Evolutionary conservation across 2,797 vertebrate genomes (phyloP), one percentile per base, ranked within the genome.

Genomic region (Acrossocheilus wenchowensis): DNA sequence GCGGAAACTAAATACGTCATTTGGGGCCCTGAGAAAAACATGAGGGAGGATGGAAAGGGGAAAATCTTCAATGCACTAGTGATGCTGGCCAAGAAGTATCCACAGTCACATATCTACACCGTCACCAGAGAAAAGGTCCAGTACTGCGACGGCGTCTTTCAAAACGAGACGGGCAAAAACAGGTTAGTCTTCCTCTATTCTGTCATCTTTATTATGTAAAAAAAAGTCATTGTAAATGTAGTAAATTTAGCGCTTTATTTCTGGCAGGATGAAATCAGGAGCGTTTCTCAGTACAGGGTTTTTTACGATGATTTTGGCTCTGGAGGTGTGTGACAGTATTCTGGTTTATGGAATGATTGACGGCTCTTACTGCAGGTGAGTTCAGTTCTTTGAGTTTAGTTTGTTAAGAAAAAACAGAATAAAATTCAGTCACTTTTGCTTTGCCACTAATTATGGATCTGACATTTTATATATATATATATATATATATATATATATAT

Each of bases 231-330:
- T 54, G 74, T 2, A 14, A 34, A 7, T 82, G 26, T 83, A 52
- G 26, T 14, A 30, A 48, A 78, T 23, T 3, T 3, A 54, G 41
- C 10, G 39, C 11, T 81, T 36, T 85, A 5, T 60, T 23, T 36
- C 3, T 83, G 2, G 12, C 93, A 99, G 98, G 93, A 94, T 97
- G 92, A 96, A 97, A 89, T 98, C 98, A 0, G 98, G 98, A n/a
- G 96, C 98, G 0, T 99, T 96, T 90, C 96, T 99, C 90, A 99
- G 98, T 90, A 99, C 98, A 0, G 98, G 98, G 66, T 99, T 98
- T 95, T 99, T 99, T 94, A 97, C 97, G 2, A 97, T 99, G 96
- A 96, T 98, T 87, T 93, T 99, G 71, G 97, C 97, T 4, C 94
- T 97, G 92, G 97, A 99, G n/a, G 91, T 98, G 83, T 99, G 98